Base-by-base conservation (phyloP, 1,140 invertebrate species). In the Eubasilissa regina region DNA sequence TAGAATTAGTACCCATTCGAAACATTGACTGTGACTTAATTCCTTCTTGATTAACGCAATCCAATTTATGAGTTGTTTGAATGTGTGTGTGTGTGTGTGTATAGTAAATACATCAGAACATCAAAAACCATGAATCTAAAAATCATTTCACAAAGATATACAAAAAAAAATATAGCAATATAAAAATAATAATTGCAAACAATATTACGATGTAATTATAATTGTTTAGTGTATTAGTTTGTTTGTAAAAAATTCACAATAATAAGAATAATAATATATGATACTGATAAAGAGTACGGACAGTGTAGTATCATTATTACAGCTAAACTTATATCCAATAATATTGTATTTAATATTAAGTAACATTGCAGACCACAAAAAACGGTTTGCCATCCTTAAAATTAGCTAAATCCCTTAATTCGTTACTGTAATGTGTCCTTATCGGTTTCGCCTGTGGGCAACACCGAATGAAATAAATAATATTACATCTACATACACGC, bases 391-490 rank as follows among this genome's bases (percentile, higher is more conserved):
- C 55, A 58, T 15, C 55, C 55, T 58, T 58, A 58, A 17, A 58
- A 58, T 58, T 58, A 58, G 55, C 55, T 58, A 58, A 58, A 19
- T 58, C 55, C 55, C 17, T 58, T 58, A 58, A 58, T 58, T 58
- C 13, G 17, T 19, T 58, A 58, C 17, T 58, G 19, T 6, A 35
- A 58, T 19, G 21, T 58, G 55, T 58, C 55, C 55, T 58, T 15
- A 9, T n/a, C 55, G 15, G 15, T 58, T 19, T 15, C 21, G 55
- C 55, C 25, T 6, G 55, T 10, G 17, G 55, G 55, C 55, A 15
- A 58, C 55, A 58, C 55, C 17, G 55, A 58, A 21, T 58, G 15
- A 19, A 58, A 58, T 58, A 58, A 58, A 58, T 58, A 58, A 58
- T 58, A 21, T 58, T 58, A 58, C 21, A 58, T 58, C 55, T 58